Percentiles rank a stretch among this genome's conserved stretches.
These are phyloP conservation scores for Threskiornis aethiopicus DNA, from an alignment of 2,797 vertebrate genomes.

Conservation along the genomic window DNA sequence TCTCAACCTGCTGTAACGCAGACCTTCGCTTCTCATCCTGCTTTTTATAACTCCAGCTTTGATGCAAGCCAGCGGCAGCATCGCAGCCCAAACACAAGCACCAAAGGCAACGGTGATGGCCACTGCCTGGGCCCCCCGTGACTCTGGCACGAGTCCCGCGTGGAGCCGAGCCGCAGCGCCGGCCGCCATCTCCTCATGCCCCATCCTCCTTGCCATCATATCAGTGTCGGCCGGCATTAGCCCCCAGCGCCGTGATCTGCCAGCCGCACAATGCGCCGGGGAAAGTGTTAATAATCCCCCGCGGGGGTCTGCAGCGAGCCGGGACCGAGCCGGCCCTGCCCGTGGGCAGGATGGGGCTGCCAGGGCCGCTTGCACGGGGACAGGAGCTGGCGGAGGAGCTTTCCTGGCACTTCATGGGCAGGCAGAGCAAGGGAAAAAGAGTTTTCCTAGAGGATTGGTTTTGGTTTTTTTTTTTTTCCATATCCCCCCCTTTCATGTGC, in stretches of 20 bases:
- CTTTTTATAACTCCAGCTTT: not conserved
- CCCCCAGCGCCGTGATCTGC: not conserved
- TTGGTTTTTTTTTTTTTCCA: not conserved
- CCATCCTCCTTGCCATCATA: not conserved
- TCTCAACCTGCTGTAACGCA: not conserved
- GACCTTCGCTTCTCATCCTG: not conserved
- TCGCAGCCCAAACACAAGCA: accelerated
- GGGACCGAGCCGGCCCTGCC: not conserved
- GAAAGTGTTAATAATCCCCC: not conserved
- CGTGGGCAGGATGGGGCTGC: not conserved
- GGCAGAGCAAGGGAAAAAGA: not conserved
- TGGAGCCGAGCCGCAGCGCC: not conserved
- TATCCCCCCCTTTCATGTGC: not conserved
- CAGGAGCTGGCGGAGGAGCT: not conserved
- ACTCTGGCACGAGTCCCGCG: accelerated
- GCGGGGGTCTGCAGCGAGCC: not conserved
- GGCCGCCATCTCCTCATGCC: not conserved
- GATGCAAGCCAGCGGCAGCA: accelerated
- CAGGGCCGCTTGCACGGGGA: not conserved
- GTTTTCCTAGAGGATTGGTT: not conserved
- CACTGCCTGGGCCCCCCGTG: accelerated
- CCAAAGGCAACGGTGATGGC: accelerated
- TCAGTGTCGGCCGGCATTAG: not conserved
- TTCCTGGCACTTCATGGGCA: not conserved
- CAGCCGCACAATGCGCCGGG: not conserved